These are phyloP conservation scores for Apostichopus parvimensis DNA, from an alignment of 35 echinoderm and acorn worm genomes.

Conservation along the genomic window DNA sequence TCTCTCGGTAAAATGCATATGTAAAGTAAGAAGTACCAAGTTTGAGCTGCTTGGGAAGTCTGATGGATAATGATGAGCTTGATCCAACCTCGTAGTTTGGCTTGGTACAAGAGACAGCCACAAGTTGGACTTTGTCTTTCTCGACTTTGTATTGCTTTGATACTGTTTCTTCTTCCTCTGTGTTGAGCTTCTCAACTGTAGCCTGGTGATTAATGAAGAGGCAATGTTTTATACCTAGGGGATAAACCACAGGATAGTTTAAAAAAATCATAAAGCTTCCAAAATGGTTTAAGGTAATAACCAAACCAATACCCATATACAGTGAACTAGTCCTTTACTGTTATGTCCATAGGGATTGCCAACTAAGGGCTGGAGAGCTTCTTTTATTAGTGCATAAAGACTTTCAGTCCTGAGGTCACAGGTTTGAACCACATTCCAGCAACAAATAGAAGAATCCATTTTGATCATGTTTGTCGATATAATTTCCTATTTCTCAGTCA, in stretches of 20 bases:
- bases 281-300: too few species aligned
- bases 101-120: slow-evolving; percentile 77
- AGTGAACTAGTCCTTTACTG: neutral
- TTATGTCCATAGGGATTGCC: neutral
- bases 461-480: too few species aligned
- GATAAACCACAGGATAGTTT: too few species aligned
- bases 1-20: too few species aligned
- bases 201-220: neutral
- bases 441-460: too few species aligned
- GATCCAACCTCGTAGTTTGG: slow-evolving; percentile 95
- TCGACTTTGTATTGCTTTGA: neutral
- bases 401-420: too few species aligned
- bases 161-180: slow-evolving; percentile 31
- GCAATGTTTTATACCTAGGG: neutral
- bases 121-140: slow-evolving; percentile 19
- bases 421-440: too few species aligned
- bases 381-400: too few species aligned
- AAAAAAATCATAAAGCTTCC: too few species aligned
- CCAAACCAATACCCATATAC: too few species aligned
- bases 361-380: too few species aligned
- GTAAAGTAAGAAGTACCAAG: neutral
- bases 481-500: too few species aligned
- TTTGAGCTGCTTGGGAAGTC: slow-evolving; percentile 36
- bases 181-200: neutral
- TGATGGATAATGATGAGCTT: slow-evolving; percentile 61